Evolutionary conservation across 2,113 vertebrate genomes (phyloP), one percentile per base, ranked within the genome.

Genomic region (Paramisgurnus dabryanus): DNA sequence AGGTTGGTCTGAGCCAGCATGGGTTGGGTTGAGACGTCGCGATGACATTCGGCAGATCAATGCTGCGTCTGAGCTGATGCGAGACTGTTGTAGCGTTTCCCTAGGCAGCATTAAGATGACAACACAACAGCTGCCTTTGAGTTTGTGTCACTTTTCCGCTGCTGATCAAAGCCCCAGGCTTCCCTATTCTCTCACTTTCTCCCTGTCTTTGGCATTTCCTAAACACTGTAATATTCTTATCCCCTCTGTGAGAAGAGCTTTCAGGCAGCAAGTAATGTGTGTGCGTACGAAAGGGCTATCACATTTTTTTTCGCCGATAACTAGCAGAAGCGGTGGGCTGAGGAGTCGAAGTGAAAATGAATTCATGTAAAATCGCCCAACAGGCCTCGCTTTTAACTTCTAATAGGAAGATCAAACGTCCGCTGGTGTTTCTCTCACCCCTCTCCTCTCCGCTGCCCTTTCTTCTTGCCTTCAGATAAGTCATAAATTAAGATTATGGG

Each of bases 321-420:
- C 80, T 77, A 41, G 5, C 9, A 66, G 83, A 82, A 82, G 76
- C 66, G 7, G 78, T 22, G 13, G 12, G 43, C 64, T 78, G 68
- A 78, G 68, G 76, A 61, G 57, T 63, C 18, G 61, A 61, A 69
- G 69, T 81, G 61, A n/a, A 83, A 86, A 86, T 81, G 57, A 86
- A 87, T 84, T 86, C 63, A 79, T 82, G 78, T 39, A 43, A 83
- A 86, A 79, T 84, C 11, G 79, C 82, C 82, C 77, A 77, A 86
- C 84, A 84, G 80, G 74, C 60, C 78, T 81, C 76, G 86, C 80
- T 84, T 87, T 86, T 83, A 84, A 85, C 78, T 87, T 86, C 84
- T 86, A 87, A 87, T 87, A 82, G 84, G 75, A 79, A 84, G 84
- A 86, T 87, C 82, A 86, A 85, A 87, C 69, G 80, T 79, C 78